Evolutionary conservation across 2,113 vertebrate species (phyloP).

Genomic region (Dendrocopos noguchii): DNA sequence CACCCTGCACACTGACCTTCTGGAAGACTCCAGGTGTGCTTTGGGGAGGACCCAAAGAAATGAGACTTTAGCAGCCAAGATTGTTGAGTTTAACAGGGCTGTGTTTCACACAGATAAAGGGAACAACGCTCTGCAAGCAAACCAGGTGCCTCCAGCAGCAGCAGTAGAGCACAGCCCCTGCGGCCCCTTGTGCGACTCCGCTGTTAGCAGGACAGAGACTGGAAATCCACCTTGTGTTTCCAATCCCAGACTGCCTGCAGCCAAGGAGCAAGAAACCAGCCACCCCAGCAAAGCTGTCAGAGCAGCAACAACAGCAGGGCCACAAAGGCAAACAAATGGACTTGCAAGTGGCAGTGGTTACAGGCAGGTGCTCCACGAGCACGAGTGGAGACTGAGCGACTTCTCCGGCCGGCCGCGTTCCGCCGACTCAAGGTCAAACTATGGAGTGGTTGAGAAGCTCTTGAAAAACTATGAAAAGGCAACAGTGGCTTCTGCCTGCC

Average conservation of each 20-base stretch:
- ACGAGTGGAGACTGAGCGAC: constrained; percentile 89
- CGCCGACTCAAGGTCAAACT: constrained; percentile 92
- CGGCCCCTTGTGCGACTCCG: constrained; percentile 14
- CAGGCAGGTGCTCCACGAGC: constrained; percentile 81
- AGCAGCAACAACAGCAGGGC: not conserved
- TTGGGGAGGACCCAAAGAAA: constrained; percentile 77
- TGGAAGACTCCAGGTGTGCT: constrained; percentile 12
- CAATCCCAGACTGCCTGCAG: constrained; percentile 6
- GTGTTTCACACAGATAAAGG: constrained; percentile 90
- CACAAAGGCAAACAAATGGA: constrained; percentile 59
- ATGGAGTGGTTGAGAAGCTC: constrained; percentile 92
- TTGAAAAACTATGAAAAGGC: constrained; percentile 89
- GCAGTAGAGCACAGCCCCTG: constrained; percentile 56
- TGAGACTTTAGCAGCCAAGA: constrained; percentile 89
- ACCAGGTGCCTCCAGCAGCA: constrained; percentile 8
- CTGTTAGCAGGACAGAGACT: constrained; percentile 20
- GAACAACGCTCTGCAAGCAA: constrained; percentile 38
- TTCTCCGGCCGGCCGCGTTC: constrained; percentile 91
- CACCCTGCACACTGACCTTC: not conserved
- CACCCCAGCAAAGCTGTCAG: constrained; percentile 24
- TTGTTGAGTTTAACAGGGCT: constrained; percentile 91
- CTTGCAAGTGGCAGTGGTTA: constrained; percentile 58
- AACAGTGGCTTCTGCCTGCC: constrained; percentile 60
- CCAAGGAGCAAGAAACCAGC: constrained; percentile 45
- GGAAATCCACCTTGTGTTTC: not conserved